phyloP scores from a whole-genome alignment of 2,797 vertebrate species.

The Mormyrops boulengeri region DNA sequence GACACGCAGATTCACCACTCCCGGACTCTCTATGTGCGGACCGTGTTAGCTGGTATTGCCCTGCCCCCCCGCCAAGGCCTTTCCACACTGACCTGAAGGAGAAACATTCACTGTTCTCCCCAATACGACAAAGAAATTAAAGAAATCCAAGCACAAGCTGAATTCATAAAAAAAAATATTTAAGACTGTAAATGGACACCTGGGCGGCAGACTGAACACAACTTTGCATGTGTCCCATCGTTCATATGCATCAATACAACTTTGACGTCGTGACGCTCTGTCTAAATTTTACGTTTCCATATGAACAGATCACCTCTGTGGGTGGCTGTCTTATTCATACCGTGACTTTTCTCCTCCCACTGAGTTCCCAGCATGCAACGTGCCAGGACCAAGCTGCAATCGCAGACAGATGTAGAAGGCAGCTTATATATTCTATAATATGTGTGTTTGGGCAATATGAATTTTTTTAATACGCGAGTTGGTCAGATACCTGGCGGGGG shows the following conservation, averaged over 20 bases:
- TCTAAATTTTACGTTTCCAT: neutral
- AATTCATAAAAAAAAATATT: neutral
- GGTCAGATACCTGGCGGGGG: neutral
- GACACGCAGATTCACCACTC: neutral
- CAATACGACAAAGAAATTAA: neutral
- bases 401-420: neutral
- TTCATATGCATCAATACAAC: neutral
- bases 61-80: neutral
- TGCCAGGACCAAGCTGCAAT: neutral
- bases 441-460: neutral
- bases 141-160: neutral
- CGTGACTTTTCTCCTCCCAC: neutral
- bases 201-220: neutral
- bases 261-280: neutral
- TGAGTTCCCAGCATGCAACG: neutral
- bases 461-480: neutral
- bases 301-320: neutral
- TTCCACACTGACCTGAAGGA: neutral
- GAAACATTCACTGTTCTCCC: neutral
- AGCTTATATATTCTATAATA: neutral
- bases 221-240: neutral
- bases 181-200: neutral
- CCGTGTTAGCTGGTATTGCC: neutral
- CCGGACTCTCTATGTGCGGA: neutral
- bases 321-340: slow-evolving; percentile 3